These are phyloP conservation scores for Etheostoma spectabile DNA, from an alignment of 2,113 vertebrate species.

Conservation along the genomic window DNA sequence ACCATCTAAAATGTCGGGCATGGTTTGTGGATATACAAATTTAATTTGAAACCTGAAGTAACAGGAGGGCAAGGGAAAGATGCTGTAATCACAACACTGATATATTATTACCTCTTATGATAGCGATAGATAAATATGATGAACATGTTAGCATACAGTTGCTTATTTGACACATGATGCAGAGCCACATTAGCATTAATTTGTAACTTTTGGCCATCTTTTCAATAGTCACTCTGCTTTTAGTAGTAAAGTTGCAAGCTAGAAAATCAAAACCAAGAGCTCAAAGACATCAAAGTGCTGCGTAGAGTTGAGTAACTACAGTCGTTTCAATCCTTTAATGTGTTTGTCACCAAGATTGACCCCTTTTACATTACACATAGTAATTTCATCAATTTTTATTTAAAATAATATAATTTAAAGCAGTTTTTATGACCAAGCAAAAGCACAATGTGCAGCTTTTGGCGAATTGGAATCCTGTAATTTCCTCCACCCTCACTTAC, in stretches of 20 bases:
- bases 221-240: not conserved
- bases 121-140: not conserved
- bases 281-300: not conserved
- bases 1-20: not conserved
- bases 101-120: not conserved
- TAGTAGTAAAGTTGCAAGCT: too few relatives aligned
- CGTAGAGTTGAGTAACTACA: not conserved
- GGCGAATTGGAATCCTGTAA: constrained; percentile 50
- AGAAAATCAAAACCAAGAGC: not conserved
- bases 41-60: not conserved
- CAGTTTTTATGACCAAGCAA: not conserved
- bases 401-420: not conserved
- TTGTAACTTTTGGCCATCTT: not conserved
- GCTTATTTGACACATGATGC: not conserved
- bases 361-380: not conserved
- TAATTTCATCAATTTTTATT: not conserved
- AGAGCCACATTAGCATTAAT: not conserved
- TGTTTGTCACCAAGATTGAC: not conserved
- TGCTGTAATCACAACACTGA: not conserved
- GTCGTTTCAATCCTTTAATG: not conserved
- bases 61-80: not conserved
- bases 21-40: not conserved
- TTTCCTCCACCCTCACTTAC: constrained; percentile 54
- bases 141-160: not conserved
- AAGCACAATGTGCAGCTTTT: constrained; percentile 46